Evolutionary conservation across 2,888 invertebrate genomes (phyloP).

Genomic region (Caenorhabditis parvicauda): DNA sequence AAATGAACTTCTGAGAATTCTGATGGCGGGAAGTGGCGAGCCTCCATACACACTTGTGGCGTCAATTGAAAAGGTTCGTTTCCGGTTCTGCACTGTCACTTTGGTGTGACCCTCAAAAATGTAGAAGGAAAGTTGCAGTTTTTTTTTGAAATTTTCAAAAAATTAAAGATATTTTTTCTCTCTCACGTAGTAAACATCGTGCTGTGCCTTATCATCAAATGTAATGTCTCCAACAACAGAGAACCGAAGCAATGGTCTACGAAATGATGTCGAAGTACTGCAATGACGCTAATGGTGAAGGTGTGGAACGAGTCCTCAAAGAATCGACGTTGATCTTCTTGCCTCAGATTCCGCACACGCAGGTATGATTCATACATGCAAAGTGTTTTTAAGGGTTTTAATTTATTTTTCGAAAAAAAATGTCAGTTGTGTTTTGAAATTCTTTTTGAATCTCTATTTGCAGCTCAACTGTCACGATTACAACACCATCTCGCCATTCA

Average conservation of each 20-base stretch:
- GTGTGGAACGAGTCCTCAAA: constrained; percentile 17
- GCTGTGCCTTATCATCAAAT: too few relatives aligned
- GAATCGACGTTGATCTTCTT: constrained; percentile 50
- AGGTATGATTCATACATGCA: constrained; percentile 16
- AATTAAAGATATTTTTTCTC: too few relatives aligned
- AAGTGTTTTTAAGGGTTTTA: neutral
- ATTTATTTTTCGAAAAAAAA: neutral
- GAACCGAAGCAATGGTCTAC: constrained; percentile 56
- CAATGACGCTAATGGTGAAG: constrained; percentile 15
- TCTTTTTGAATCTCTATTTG: neutral
- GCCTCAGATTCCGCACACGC: constrained; percentile 59
- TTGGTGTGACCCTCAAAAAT: too few relatives aligned
- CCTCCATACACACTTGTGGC: constrained; percentile 55
- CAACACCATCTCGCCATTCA: constrained; percentile 55
- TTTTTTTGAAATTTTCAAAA: too few relatives aligned
- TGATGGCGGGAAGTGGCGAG: constrained; percentile 41
- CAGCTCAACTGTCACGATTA: constrained; percentile 60
- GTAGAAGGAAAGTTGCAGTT: too few relatives aligned
- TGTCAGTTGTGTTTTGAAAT: neutral
- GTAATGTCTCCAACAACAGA: too few relatives aligned
- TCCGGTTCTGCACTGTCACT: neutral
- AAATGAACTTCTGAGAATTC: constrained; percentile 15
- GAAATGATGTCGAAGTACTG: constrained; percentile 45
- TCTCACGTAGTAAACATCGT: too few relatives aligned
- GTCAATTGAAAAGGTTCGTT: constrained; percentile 50